Base-by-base conservation (phyloP, 1,140 invertebrate species). In the Cotesia typhae region DNA sequence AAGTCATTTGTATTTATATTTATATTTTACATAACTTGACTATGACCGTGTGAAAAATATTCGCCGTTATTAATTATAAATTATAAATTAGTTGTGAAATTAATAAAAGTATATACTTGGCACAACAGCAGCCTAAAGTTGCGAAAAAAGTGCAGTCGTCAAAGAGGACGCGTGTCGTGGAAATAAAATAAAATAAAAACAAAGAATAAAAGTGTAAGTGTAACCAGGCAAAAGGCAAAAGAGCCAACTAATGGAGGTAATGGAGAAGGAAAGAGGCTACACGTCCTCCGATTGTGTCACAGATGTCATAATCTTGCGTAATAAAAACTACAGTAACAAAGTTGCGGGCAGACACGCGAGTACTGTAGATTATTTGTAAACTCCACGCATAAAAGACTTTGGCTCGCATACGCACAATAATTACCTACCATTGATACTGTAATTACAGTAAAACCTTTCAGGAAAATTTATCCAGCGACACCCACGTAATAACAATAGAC, bases 261-360 rank as follows among this genome's bases (percentile, higher is more conserved):
- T 10, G 57, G 17, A 59, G 57, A 59, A 28, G 57, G 53, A 38
- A 36, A 41, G n/a, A 38, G 6, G 14, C 51, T 28, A 35, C 6
- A 28, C 35, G 28, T 57, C 68, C 66, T 76, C 60, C 76, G 80
- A 83, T 81, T 83, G 81, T 84, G 82, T 83, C 83, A 82, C 77
- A 77, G 80, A 84, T 84, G 82, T 84, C 82, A 84, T 84, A 84
- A 84, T 81, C 80, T 84, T 83, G 81, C 79, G 78, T 84, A 84
- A 84, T 83, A 61, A 67, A 76, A 76, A 76, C 20, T 59, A 17
- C 17, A 55, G 53, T 17, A 14, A 55, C 12, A 17, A 28, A n/a
- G 53, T 55, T n/a, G 14, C 53, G 53, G 57, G 57, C 57, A 20
- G 7, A 59, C 17, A 59, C 57, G 9, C 17, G 77, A 72, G 68